Evolutionary conservation across 2,888 invertebrate species (phyloP).

Genomic region (Ctenicera cuprea): DNA sequence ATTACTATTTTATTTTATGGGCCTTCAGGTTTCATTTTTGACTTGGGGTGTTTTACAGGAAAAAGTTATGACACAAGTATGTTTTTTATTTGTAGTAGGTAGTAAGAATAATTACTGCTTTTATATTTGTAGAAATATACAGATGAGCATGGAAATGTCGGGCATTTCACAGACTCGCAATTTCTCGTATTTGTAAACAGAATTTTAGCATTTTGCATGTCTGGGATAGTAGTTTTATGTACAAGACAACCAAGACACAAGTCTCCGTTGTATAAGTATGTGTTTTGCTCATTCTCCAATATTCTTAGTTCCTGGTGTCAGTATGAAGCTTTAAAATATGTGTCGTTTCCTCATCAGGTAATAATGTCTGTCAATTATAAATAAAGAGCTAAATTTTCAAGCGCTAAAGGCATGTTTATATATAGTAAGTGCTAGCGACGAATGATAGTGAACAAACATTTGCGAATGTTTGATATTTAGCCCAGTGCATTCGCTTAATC

Average conservation of each 20-base stretch:
- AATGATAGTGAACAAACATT: no score
- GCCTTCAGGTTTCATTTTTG: constrained; percentile 92
- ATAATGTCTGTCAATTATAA: constrained; percentile 22
- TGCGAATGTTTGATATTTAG: no score
- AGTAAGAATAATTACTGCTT: neutral
- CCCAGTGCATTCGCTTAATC: no score
- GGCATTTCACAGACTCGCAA: constrained; percentile 93
- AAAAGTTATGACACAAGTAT: constrained; percentile 95
- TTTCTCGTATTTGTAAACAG: constrained; percentile 98
- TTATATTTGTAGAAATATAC: constrained; percentile 74
- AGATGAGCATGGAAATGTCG: constrained; percentile 78
- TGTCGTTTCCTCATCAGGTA: constrained; percentile 98
- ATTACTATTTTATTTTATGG: constrained; percentile 87
- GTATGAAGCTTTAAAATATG: constrained; percentile 98
- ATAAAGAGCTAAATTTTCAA: no score
- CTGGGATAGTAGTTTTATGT: constrained; percentile 79
- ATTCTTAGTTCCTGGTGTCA: constrained; percentile 99
- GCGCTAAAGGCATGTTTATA: no score
- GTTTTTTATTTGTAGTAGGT: neutral
- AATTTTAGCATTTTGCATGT: constrained; percentile 87
- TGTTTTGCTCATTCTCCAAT: constrained; percentile 96
- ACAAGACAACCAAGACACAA: constrained; percentile 81
- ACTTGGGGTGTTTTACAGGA: constrained; percentile 98
- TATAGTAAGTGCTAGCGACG: no score
- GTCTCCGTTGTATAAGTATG: constrained; percentile 95